Evolutionary conservation across 1,140 invertebrate species (phyloP), one percentile per base, ranked within the genome.

Genomic region (Drosophila quadrilineata): DNA sequence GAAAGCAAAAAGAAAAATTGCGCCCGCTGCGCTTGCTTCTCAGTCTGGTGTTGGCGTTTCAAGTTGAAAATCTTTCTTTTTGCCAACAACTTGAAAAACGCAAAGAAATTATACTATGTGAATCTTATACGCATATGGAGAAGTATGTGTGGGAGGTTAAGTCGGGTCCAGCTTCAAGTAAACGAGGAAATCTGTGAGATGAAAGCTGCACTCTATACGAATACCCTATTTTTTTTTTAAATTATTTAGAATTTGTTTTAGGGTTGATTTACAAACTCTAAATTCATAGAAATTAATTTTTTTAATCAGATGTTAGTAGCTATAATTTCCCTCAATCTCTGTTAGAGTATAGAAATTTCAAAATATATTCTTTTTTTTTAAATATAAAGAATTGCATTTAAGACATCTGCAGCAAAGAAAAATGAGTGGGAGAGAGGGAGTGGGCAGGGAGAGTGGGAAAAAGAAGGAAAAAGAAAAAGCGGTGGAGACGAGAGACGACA

Each of bases 1-100:
- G 17, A 3, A 43, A 36, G 59, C 19, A 36, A 45, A 41, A 67
- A 75, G 58, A 53, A 75, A 75, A 73, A 56, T 59, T 58, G 38
- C 50, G 50, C 58, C 36, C 56, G 58, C 59, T 72, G 76, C 46
- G 71, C 24, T 73, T 16, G 41, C 19, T 48, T 56, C 45, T 74
- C 40, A 21, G 63, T 82, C 76, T 82, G 76, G 48, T 41, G 41
- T 26, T 72, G 70, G 46, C 70, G 41, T 76, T 82, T 82, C 72
- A 75, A 82, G 77, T 82, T 76, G 59, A 84, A 76, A 76, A 84
- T 84, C n/a, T n/a, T n/a, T n/a, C n/a, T n/a, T n/a, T n/a, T 76
- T 82, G 57, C 72, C 73, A 84, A 82, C 76, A 76, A 82, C 43
- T 54, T 48, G 22, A 68, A 84, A 69, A 63, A 52, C 52, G 54